Evolutionary conservation across 2,797 vertebrate genomes (phyloP).

Genomic region (Sus cebifrons): DNA sequence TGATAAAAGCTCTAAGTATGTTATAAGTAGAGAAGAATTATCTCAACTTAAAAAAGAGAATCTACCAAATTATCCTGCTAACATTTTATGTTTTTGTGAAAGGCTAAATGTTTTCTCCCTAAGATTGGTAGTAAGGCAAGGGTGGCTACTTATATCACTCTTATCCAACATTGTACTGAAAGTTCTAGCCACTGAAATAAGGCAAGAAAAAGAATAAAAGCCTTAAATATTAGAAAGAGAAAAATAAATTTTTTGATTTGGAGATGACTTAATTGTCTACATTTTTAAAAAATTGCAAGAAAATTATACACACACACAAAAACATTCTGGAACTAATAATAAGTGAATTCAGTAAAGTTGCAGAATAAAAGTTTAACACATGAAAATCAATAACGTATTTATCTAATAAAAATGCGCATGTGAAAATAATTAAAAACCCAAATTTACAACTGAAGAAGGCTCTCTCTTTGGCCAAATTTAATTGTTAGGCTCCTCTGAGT

Average conservation of each 20-base stretch:
- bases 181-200: background rate
- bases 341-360: background rate
- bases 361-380: background rate
- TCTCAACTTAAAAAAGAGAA: background rate
- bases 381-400: background rate
- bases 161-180: background rate
- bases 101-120: background rate
- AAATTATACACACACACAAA: background rate
- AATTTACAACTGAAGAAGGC: background rate
- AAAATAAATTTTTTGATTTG: background rate
- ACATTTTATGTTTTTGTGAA: background rate
- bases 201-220: background rate
- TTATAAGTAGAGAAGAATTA: background rate
- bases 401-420: background rate
- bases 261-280: background rate
- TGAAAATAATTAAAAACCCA: background rate
- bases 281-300: background rate
- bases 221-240: background rate
- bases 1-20: background rate
- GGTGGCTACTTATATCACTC: background rate
- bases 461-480: background rate
- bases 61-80: background rate
- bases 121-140: background rate
- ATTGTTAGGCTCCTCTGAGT: background rate
- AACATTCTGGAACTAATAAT: background rate